Base-by-base conservation (phyloP, 2,888 invertebrate genomes). In the Archaeoteleia sp. region DNA sequence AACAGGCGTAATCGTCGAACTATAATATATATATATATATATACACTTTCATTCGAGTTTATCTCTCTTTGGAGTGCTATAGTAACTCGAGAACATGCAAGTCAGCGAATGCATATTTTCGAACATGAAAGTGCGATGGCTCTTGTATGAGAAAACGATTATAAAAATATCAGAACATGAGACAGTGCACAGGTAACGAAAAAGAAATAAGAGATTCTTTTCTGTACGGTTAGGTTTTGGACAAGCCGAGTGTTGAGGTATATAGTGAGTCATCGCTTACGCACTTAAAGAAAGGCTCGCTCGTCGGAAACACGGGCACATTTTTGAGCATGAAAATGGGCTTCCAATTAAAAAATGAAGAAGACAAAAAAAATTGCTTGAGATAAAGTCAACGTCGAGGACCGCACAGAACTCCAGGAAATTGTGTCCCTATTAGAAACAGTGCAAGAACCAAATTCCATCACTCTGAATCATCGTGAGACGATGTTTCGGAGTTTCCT, bases 211-310 rank as follows among this genome's bases (percentile, higher is more conserved):
- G 53, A 34, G 17, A 7, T 27, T 42, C 43, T 37, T 13, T 34
- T 45, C 13, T 48, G 40, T 34, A 34, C 25, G 39, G 35, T 34
- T 27, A 20, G 48, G 34, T 48, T 54, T 48, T 39, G 14, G 9
- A 10, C 12, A 32, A 39, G 35, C 63, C 29, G 48, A 54, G 17
- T 4, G 15, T 12, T n/a, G 29, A 34, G 48, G 51, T 42, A 29
- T 49, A 57, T n/a, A 61, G 63, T 70, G 67, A 67, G 60, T 70
- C 67, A 72, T 72, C 70, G 45, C 60, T 53, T 54, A 51, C 61
- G 57, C 53, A 60, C 57, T 42, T 40, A 40, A 42, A 42, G 55
- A 45, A 29, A 37, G 45, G 35, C 45, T 30, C 14, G 61, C 29
- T 46, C 46, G 34, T 27, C 55, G 55, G 51, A 67, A 55, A 55